Evolutionary conservation across 2,797 vertebrate genomes (phyloP), one percentile per base, ranked within the genome.

Genomic region (Merluccius polli): DNA sequence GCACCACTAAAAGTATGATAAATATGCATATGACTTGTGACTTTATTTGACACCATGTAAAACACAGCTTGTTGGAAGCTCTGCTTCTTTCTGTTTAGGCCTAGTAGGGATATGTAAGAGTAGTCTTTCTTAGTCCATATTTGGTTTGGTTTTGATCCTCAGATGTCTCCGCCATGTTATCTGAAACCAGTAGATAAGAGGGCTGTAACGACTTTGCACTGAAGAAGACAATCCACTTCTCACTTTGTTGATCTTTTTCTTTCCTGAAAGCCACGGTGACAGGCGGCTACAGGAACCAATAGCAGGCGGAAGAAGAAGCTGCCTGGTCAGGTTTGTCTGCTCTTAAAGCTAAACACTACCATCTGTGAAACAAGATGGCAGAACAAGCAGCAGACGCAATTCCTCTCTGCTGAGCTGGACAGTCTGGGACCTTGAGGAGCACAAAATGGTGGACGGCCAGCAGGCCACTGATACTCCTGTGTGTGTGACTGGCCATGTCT

Each of bases 401-500:
- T 31, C 91, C 89, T 84, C 85, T 84, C 85, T 78, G 88, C 88
- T 84, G 85, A 88, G 87, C 87, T 88, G 90, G 91, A 91, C 87
- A 87, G 87, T 89, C 89, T 82, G 90, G 92, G 91, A 92, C 93
- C 92, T 94, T 93, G 92, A 93, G 92, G 90, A 93, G 90, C 91
- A 93, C 92, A 93, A 94, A 94, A 94, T 95, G 94, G 94, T 92
- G 93, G 93, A 92, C 84, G 87, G 89, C 87, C 90, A 81, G 87
- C 89, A 81, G 86, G 91, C 90, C 87, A 90, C 87, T 85, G 87
- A 90, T 85, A 87, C 90, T 90, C 87, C 83, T 71, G 87, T 48
- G 76, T 48, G 76, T 91, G 76, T 89, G 89, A 90, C 87, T 91
- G 87, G 90, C 87, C 83, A 90, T 78, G 88, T 90, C 89, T 92